Percentiles rank a stretch among this genome's conserved stretches.
These are phyloP conservation scores for Pantherophis alleghaniensis DNA, from an alignment of 2,797 vertebrate genomes.

Conservation along the genomic window DNA sequence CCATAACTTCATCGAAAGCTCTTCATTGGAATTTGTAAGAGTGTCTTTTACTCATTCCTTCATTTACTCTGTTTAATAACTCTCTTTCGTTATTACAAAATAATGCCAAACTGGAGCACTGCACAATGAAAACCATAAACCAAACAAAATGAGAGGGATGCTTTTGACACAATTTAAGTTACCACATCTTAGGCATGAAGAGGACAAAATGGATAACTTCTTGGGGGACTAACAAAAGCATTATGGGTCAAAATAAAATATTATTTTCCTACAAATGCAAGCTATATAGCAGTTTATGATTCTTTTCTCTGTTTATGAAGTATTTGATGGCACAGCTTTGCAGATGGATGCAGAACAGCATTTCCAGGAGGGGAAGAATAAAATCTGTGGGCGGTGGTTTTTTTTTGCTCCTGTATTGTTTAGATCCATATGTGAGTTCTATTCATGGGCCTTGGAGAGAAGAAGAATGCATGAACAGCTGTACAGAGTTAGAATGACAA, in stretches of 20 bases:
- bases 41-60: background rate
- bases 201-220: background rate
- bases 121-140: background rate
- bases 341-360: background rate
- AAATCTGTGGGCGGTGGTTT: constrained; percentile 3
- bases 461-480: constrained; percentile 8
- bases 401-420: constrained; percentile 6
- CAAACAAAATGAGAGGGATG: background rate
- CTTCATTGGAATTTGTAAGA: background rate
- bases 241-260: background rate
- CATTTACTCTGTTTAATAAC: background rate
- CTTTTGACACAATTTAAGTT: background rate
- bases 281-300: background rate
- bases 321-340: background rate
- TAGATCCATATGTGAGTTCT: constrained; percentile 15
- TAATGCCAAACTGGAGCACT: background rate
- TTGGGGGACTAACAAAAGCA: background rate
- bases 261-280: background rate
- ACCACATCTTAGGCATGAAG: background rate
- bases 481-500: constrained; percentile 2
- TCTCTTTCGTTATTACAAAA: background rate
- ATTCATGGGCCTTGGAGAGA: background rate
- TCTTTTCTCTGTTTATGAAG: background rate
- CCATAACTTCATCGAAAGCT: background rate
- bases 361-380: background rate